Base-by-base conservation (phyloP, 2,888 invertebrate genomes). In the Drosophila mettleri region DNA sequence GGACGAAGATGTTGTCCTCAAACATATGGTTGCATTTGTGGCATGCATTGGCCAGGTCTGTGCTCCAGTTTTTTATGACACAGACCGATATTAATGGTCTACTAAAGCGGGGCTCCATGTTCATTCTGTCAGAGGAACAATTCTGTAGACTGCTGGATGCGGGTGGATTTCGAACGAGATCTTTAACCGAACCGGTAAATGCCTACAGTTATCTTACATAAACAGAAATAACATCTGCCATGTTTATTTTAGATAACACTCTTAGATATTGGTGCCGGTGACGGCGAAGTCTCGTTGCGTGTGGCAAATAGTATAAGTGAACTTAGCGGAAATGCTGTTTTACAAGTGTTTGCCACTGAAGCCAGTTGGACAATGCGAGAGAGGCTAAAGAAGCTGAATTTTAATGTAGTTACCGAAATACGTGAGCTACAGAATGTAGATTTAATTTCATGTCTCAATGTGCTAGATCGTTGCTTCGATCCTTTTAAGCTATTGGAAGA, bases 1-100 rank as follows among this genome's bases (percentile, higher is more conserved):
- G 85, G 27, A 89, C 92, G 6, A 92, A 92, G 78, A 75, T 85
- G 45, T 69, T 90, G 29, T 91, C 92, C 0, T 89, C 92, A 7
- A 92, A 92, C 69, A 89, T 98, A 62, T 95, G 97, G 93, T 95
- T 96, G 27, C 98, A 99, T 92, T 93, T 98, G 70, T 98, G 97
- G 95, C 97, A 98, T 93, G 95, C 97, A 36, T 85, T 99, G 36
- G 97, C 96, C 16, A 96, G 96, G 86, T 94, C 96, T n/a, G 93
- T 98, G 39, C 94, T 99, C 20, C 95, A 96, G 74, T 95, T 96
- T 93, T 98, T 99, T 93, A 96, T 98, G 95, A 97, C 98, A 31
- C 96, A 97, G 91, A 99, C 99, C 2, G 98, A 98, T 81, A 97
- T 98, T 76, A 99, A 99, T 93, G 98, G 98, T 95, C 97, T 92